Conservation (phyloP, 1,140 invertebrate genomes). For the Papilio machaon region DNA sequence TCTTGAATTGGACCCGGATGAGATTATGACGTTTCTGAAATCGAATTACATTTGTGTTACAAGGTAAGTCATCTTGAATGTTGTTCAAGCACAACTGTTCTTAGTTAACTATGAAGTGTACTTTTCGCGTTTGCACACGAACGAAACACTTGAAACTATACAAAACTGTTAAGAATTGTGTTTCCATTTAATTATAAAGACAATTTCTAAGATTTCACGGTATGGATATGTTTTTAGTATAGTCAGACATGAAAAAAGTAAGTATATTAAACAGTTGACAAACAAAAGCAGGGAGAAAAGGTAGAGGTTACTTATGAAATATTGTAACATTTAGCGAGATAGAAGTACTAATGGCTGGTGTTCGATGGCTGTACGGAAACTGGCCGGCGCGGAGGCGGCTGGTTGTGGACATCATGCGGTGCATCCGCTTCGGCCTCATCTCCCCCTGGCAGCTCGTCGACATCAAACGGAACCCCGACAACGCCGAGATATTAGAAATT, state of each 20-base stretch:
- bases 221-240: neutral
- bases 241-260: neutral
- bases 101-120: neutral
- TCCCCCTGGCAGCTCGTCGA: slow-evolving; percentile 88
- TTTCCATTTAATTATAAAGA: neutral
- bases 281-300: neutral
- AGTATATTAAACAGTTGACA: neutral
- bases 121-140: neutral
- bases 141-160: neutral
- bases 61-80: slow-evolving; percentile 80
- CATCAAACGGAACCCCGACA: slow-evolving; percentile 86
- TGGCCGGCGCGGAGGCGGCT: slow-evolving; percentile 83
- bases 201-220: neutral
- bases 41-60: slow-evolving; percentile 88
- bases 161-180: neutral
- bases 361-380: slow-evolving; percentile 87
- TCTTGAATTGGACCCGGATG: slow-evolving; percentile 84
- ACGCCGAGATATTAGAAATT: slow-evolving; percentile 86
- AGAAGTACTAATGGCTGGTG: slow-evolving; percentile 88
- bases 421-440: slow-evolving; percentile 88
- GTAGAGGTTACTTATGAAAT: neutral
- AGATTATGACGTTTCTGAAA: slow-evolving; percentile 84
- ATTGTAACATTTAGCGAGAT: slow-evolving; percentile 83
- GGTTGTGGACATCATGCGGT: slow-evolving; percentile 84
- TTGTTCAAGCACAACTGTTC: neutral